These are phyloP conservation scores for Paedocypris sp. DNA, from an alignment of 2,113 vertebrate genomes.

Conservation along the genomic window DNA sequence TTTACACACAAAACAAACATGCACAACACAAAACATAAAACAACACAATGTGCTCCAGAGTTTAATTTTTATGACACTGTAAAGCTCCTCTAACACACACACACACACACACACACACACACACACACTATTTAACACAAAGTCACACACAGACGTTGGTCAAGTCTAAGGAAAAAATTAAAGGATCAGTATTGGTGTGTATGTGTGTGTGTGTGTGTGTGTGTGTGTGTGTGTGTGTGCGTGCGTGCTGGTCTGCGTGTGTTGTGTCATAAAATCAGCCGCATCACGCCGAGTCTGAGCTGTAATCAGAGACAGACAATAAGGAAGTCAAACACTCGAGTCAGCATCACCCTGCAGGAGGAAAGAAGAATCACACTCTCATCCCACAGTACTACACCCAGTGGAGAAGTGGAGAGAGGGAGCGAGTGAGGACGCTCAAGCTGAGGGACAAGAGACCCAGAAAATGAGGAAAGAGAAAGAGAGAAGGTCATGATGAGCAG, in stretches of 20 bases:
- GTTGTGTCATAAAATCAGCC: too few relatives aligned
- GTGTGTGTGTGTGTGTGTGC: too few relatives aligned
- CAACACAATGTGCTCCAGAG: too few relatives aligned
- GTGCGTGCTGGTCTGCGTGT: too few relatives aligned
- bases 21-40: too few relatives aligned
- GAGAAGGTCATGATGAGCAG: too few relatives aligned
- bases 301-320: background rate
- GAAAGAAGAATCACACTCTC: conserved; percentile 12
- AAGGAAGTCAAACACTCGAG: background rate
- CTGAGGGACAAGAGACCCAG: background rate
- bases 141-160: background rate
- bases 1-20: too few relatives aligned
- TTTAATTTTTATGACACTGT: too few relatives aligned
- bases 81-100: background rate
- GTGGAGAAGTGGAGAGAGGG: conserved; percentile 35
- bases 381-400: conserved; percentile 24
- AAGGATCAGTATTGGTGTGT: background rate
- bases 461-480: conserved; percentile 14
- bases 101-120: conserved; percentile 23
- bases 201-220: too few relatives aligned
- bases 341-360: background rate
- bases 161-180: background rate
- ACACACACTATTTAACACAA: background rate
- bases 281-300: too few relatives aligned
- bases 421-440: conserved; percentile 17